Percentiles rank a stretch among this genome's conserved stretches.
These are phyloP conservation scores for Lepidocyrtoides sp. DNA, from an alignment of 2,888 invertebrate species.

Conservation along the genomic window DNA sequence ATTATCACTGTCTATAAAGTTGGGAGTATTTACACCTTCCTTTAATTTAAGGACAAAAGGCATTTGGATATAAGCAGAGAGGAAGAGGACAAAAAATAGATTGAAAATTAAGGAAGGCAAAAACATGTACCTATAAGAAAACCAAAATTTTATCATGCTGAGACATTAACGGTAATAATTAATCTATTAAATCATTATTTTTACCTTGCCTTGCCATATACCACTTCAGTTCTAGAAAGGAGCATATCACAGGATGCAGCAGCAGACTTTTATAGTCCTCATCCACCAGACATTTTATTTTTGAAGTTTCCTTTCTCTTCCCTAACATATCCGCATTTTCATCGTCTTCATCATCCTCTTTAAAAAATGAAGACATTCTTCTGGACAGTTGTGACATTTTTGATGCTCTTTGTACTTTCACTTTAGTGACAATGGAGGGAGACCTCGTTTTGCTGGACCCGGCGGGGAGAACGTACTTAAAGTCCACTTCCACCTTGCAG, in stretches of 20 bases:
- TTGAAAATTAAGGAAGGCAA: conserved; percentile 93
- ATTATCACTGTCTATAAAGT: too few relatives aligned
- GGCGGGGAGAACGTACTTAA: conserved; percentile 83
- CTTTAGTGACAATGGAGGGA: background rate
- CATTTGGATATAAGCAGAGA: conserved; percentile 90
- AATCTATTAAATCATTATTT: too few relatives aligned
- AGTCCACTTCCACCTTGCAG: conserved; percentile 92
- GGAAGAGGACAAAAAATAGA: conserved; percentile 90
- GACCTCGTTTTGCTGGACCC: background rate
- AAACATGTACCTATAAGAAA: conserved; percentile 95
- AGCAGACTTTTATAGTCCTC: conserved; percentile 89
- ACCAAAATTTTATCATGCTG: too few relatives aligned
- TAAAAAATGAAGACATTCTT: too few relatives aligned
- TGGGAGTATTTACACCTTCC: background rate
- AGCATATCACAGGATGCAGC: conserved; percentile 94
- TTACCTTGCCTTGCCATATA: conserved; percentile 91
- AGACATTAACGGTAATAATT: too few relatives aligned
- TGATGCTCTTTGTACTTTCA: too few relatives aligned
- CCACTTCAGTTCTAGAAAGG: conserved; percentile 95
- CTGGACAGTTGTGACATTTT: background rate
- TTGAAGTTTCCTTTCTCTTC: conserved; percentile 66
- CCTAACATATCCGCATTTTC: too few relatives aligned
- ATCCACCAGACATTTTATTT: conserved; percentile 64
- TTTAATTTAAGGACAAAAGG: background rate
- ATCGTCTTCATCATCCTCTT: too few relatives aligned